phyloP scores from a whole-genome alignment of 1,140 invertebrate genomes.

The Heliconius hermathena region DNA sequence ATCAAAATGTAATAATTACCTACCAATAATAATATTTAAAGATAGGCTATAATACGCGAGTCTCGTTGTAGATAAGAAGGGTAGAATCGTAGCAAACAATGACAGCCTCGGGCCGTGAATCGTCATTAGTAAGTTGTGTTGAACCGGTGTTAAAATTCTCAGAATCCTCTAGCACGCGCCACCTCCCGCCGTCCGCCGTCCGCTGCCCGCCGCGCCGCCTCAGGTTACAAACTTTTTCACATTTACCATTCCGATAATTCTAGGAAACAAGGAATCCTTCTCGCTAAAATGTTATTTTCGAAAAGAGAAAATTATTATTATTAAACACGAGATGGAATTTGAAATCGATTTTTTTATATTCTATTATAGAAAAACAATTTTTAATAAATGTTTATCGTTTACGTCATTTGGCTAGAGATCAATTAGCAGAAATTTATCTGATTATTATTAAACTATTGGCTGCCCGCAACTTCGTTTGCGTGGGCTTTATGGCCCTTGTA shows the following conservation, averaged over 20 bases:
- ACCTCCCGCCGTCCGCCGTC: conserved; percentile 14
- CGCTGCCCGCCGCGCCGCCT: conserved; percentile 45
- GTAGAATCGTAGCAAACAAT: conserved; percentile 38
- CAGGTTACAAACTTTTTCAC: conserved; percentile 65
- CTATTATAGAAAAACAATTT: background rate
- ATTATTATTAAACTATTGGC: background rate
- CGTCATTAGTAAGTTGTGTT: conserved; percentile 42
- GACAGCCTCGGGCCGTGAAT: conserved; percentile 36
- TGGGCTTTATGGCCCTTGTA: no score
- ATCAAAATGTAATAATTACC: background rate
- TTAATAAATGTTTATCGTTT: background rate
- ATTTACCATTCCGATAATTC: conserved; percentile 72
- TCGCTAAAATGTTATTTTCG: conserved; percentile 46
- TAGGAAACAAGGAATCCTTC: conserved; percentile 53
- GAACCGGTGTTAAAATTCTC: conserved; percentile 60
- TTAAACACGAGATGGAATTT: background rate
- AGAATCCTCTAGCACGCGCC: conserved; percentile 73
- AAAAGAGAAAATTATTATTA: conserved; percentile 13
- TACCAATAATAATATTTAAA: background rate
- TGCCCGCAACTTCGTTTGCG: background rate
- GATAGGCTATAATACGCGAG: conserved; percentile 10
- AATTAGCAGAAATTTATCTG: background rate
- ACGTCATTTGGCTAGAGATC: background rate
- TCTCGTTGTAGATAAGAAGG: conserved; percentile 12
- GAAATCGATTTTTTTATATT: background rate